These are phyloP conservation scores for Lipophrys pholis DNA, from an alignment of 2,113 vertebrate genomes.

Conservation along the genomic window DNA sequence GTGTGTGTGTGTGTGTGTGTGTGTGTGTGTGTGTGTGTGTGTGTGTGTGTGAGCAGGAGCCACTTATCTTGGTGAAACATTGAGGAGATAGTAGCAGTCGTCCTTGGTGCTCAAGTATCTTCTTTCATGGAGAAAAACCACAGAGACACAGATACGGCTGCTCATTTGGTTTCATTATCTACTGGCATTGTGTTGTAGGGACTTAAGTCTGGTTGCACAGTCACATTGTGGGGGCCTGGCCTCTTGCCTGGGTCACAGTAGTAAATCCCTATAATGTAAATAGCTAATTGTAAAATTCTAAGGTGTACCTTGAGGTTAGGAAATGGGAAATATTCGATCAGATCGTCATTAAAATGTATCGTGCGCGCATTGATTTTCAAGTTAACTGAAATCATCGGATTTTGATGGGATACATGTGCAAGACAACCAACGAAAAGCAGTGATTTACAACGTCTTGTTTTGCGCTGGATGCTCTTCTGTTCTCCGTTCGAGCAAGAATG, in stretches of 20 bases:
- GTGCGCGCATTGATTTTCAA: too few relatives aligned
- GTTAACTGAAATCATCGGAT: too few relatives aligned
- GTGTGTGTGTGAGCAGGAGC: not conserved
- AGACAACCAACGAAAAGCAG: too few relatives aligned
- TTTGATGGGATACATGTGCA: too few relatives aligned
- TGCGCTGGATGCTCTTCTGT: too few relatives aligned
- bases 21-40: slow-evolving; percentile 6
- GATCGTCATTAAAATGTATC: too few relatives aligned
- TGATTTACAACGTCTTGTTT: too few relatives aligned
- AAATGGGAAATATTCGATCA: too few relatives aligned
- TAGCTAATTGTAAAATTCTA: not conserved
- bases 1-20: slow-evolving; percentile 9
- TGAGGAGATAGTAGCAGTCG: slow-evolving; percentile 17
- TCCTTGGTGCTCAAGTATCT: slow-evolving; percentile 49
- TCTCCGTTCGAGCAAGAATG: too few relatives aligned
- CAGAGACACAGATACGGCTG: slow-evolving; percentile 24
- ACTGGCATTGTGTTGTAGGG: not conserved
- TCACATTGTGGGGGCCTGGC: not conserved
- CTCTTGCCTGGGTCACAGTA: not conserved
- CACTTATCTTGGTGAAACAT: slow-evolving; percentile 19
- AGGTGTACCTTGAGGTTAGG: too few relatives aligned
- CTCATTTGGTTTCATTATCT: slow-evolving; percentile 30
- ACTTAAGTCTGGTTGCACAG: not conserved
- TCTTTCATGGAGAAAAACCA: slow-evolving; percentile 6
- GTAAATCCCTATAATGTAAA: not conserved